Evolutionary conservation across 2,113 vertebrate species (phyloP), one percentile per base, ranked within the genome.

Genomic region (Leptodactylus fuscus): DNA sequence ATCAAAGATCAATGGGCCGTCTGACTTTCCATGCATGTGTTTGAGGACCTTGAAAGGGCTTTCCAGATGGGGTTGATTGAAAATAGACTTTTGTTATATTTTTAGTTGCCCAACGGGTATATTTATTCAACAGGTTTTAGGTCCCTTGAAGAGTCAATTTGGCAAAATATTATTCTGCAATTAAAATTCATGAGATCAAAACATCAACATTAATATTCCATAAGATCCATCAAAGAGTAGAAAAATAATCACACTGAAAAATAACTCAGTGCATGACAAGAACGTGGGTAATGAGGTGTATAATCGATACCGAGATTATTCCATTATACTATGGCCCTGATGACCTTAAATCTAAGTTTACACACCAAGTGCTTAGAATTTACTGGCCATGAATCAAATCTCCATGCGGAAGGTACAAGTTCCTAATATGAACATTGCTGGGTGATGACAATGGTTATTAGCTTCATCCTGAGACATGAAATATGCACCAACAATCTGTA

Each of bases 401-500:
- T 58, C 18, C 34, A n/a, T 36, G 48, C 5, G 13, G 29, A 3
- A 38, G 53, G n/a, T 69, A 15, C 69, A 13, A 38, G 9, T 29
- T 32, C 62, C 38, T 76, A 48, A 77, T 48, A 38, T 12, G 27
- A 49, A 6, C 20, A 84, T 49, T 24, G n/a, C 11, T 36, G 32
- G 29, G 46, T 27, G 32, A 44, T 67, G 73, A 1, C 71, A 69
- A 29, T 46, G 9, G 65, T 49, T 60, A 75, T 60, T 76, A 67
- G 41, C 58, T 36, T 85, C 34, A 69, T 24, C 44, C 12, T 36
- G 34, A 16, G 9, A 5, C 20, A 49, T 65, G 41, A 49, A 53
- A 78, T 67, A 53, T 78, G 41, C 29, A 78, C 41, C 2, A 84
- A 84, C 13, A 27, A 73, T 58, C 49, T 29, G 46, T 29, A 75